A percentile compares a stretch with the other conserved stretches of the same genome.
Conservation (phyloP, 1,140 invertebrate genomes). For the Liolophura sinensis region DNA sequence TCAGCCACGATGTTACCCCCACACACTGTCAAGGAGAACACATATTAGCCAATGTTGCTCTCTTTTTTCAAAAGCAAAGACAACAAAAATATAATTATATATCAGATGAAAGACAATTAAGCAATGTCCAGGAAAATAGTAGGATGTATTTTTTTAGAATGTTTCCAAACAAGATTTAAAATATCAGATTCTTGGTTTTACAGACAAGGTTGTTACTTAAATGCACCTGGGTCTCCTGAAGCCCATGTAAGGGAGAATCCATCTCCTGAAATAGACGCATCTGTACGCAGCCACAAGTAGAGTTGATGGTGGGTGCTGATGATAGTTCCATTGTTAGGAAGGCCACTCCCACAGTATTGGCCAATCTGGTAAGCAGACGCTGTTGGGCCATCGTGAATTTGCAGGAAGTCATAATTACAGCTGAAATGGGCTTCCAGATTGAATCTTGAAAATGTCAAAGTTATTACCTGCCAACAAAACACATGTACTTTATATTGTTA, state of each 20-base stretch:
- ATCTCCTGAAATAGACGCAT: conserved; percentile 30
- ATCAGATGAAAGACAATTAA: not conserved
- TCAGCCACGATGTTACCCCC: conserved; percentile 35
- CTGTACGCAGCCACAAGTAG: conserved; percentile 51
- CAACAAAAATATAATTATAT: conserved; percentile 5
- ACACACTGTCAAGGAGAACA: conserved; percentile 54
- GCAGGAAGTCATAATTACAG: conserved; percentile 45
- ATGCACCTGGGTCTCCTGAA: conserved; percentile 56
- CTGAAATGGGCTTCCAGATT: conserved; percentile 49
- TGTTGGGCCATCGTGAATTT: conserved; percentile 71
- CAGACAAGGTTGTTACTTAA: not conserved
- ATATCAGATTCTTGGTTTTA: not conserved
- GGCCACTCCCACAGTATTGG: conserved; percentile 76
- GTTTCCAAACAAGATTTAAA: not conserved
- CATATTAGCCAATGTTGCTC: not conserved
- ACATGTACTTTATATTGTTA: not conserved
- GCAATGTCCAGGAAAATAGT: not conserved
- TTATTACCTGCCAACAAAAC: conserved; percentile 39
- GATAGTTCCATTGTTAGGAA: conserved; percentile 61
- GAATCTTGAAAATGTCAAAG: conserved; percentile 65
- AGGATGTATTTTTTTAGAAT: not conserved
- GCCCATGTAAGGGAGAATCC: conserved; percentile 62
- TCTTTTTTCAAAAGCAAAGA: not conserved
- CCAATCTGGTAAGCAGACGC: conserved; percentile 65
- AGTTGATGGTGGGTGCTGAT: conserved; percentile 71